These are phyloP conservation scores for Drosophila nasuta DNA, from an alignment of 1,140 invertebrate species.

Conservation along the genomic window DNA sequence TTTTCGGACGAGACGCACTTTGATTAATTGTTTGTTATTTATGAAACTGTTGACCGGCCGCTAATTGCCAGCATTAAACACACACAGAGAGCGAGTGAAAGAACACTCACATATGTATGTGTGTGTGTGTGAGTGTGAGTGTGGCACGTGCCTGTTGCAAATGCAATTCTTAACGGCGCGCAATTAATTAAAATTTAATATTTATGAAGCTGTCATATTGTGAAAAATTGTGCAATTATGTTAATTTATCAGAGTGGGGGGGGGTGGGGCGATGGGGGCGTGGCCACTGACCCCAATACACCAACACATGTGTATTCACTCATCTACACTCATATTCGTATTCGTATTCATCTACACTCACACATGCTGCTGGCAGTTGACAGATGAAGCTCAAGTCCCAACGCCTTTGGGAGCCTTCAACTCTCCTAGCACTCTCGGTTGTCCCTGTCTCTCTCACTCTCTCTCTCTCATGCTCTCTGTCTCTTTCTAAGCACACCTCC, in stretches of 20 bases:
- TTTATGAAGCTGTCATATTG: conserved; percentile 68
- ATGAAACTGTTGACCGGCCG: conserved; percentile 40
- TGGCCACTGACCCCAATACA: conserved; percentile 4
- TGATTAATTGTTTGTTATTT: conserved; percentile 56
- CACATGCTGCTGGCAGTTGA: conserved; percentile 20
- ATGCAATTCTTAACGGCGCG: conserved; percentile 54
- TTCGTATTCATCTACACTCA: conserved; percentile 8
- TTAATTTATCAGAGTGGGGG: conserved; percentile 49
- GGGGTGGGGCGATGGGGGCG: not conserved
- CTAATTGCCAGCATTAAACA: conserved; percentile 47
- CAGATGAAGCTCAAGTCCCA: conserved; percentile 47
- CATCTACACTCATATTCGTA: not conserved
- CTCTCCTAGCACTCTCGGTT: not conserved
- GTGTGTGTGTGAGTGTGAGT: not conserved
- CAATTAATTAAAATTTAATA: conserved; percentile 77
- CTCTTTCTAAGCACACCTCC: not conserved
- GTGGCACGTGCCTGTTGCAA: conserved; percentile 16
- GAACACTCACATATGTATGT: not conserved
- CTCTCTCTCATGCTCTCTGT: not conserved
- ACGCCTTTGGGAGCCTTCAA: conserved; percentile 8
- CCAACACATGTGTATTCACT: not conserved
- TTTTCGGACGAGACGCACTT: conserved; percentile 17
- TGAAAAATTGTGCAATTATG: conserved; percentile 61
- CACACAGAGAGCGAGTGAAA: not conserved
- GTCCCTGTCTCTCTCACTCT: not conserved